Conservation (phyloP, 2,113 vertebrate species). For the Nothocercus nigrocapillus region DNA sequence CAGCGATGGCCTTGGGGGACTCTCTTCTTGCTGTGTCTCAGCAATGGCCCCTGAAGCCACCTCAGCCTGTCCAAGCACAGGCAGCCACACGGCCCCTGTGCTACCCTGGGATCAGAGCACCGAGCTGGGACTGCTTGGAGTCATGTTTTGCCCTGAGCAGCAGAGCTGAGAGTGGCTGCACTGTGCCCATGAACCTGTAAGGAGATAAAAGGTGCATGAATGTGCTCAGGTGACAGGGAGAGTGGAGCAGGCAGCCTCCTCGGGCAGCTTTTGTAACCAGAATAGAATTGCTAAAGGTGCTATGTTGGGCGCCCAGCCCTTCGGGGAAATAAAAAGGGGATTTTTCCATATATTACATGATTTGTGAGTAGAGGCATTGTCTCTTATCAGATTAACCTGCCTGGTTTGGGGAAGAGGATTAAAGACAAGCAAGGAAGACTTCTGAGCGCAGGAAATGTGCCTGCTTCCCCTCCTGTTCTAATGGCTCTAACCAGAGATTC, state of each 20-base stretch:
- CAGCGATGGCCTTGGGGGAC: rapidly evolving
- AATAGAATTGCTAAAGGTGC: background rate
- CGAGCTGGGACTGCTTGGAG: rapidly evolving
- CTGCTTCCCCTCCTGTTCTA: background rate
- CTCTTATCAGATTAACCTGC: background rate
- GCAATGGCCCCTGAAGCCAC: background rate
- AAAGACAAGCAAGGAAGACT: background rate
- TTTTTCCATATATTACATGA: rapidly evolving
- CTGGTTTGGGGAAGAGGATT: background rate
- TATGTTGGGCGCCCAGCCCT: rapidly evolving
- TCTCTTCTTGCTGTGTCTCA: background rate
- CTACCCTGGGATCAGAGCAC: background rate
- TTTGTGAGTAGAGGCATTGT: background rate
- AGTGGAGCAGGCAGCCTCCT: background rate
- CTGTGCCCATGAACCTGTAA: rapidly evolving
- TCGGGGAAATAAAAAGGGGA: rapidly evolving
- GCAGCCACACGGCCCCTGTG: background rate
- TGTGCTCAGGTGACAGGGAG: rapidly evolving
- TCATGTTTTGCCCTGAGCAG: rapidly evolving
- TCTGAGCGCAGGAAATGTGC: background rate
- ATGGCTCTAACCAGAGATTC: background rate
- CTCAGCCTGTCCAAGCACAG: rapidly evolving
- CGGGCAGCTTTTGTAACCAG: background rate
- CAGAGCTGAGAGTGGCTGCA: rapidly evolving
- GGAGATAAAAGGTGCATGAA: background rate